Base-by-base conservation (phyloP, 2,113 vertebrate species). In the Oenanthe melanoleuca region DNA sequence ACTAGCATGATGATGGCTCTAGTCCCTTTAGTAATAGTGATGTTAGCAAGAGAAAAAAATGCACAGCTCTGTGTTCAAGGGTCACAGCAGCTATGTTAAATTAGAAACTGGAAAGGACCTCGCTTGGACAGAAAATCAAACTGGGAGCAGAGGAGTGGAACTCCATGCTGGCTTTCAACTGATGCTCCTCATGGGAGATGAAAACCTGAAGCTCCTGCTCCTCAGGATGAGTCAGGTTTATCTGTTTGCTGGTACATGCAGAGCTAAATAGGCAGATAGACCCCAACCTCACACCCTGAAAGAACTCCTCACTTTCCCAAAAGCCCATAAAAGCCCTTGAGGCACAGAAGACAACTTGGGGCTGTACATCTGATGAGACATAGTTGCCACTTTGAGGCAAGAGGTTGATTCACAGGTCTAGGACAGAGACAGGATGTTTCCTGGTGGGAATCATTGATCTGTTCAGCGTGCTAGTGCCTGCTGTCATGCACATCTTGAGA, bases 61-160 rank as follows among this genome's bases (percentile, higher is more conserved):
- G 17, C 2, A 26, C 57, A 88, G 34, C 40, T 86, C 59, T 37
- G 34, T 2, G 3, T 31, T 89, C 29, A 71, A 57, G 29, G 56
- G 25, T 53, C 12, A 20, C 37, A 61, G 70, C 45, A 83, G 8
- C 65, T 57, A n/a, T 65, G n/a, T 70, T 40, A 45, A 77, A 42
- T 61, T 28, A 37, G 53, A 87, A 95, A 71, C 18, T 45, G 25
- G 6, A 75, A 65, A 83, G 63, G 23, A 11, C 18, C 19, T 86
- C 0, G 0, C 45, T 50, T 67, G 57, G 40, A 64, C 15, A 82
- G 57, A 71, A 88, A 45, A 63, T 63, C 0, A 0, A 33, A 50
- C 8, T 38, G 6, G 23, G 55, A 63, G 31, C 20, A 61, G 37
- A 78, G 14, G 50, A 78, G 26, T 9, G 3, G 57, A 49, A 31